Conservation (phyloP, 92 coral and sea anemone genomes). For the Diadumene lineata region DNA sequence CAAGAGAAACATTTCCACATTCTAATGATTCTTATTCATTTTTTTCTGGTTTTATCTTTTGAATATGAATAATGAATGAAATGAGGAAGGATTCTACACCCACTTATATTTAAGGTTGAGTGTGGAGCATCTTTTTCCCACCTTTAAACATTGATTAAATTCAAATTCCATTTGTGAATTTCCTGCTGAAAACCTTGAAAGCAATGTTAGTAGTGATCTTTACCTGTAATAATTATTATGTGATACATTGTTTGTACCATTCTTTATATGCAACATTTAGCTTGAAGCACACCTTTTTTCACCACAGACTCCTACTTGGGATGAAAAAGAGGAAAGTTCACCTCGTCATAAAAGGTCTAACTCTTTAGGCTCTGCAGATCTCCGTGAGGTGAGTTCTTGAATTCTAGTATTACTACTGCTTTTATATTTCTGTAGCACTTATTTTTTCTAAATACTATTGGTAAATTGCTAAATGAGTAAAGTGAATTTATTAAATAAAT, state of each 20-base stretch:
- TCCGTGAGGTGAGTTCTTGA: conserved; percentile 67
- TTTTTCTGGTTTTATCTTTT: conserved; percentile 3
- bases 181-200: not conserved
- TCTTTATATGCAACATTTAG: not conserved
- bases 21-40: not conserved
- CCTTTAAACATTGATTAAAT: not conserved
- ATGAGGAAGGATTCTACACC: conserved; percentile 16
- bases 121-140: not conserved
- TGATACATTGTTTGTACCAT: not conserved
- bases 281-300: not conserved
- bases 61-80: conserved; percentile 19
- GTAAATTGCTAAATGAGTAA: not conserved
- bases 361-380: conserved; percentile 95
- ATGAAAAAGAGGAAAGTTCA: conserved; percentile 61
- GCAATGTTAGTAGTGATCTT: not conserved
- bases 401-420: not conserved
- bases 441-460: not conserved
- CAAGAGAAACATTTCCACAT: not conserved
- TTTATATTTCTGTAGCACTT: not conserved
- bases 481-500: not conserved
- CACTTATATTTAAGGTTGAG: not conserved
- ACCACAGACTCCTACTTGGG: conserved; percentile 76
- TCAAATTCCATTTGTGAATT: not conserved
- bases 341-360: conserved; percentile 83
- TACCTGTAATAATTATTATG: not conserved